Percentiles rank a stretch among this genome's conserved stretches.
Conservation (phyloP, 2,888 invertebrate species). For the Antitype chi region DNA sequence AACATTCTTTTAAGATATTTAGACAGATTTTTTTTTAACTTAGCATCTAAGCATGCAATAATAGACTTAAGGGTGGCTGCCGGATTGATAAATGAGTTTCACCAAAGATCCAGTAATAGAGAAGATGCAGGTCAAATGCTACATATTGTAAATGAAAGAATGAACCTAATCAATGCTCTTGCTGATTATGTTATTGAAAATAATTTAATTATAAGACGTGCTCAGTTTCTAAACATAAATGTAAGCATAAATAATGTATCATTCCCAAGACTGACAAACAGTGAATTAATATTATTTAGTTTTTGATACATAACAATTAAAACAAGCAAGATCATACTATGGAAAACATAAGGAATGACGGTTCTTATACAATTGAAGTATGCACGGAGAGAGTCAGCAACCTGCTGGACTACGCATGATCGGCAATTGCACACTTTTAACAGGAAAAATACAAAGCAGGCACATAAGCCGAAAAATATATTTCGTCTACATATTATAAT, state of each 20-base stretch:
- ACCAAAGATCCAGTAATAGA: neutral
- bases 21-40: neutral
- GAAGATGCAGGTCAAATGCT: neutral
- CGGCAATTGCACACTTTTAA: too few species aligned
- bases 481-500: neutral
- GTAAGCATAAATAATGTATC: neutral
- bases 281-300: too few species aligned
- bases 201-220: slow-evolving; percentile 5
- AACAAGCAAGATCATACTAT: too few species aligned
- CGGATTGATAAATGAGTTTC: neutral
- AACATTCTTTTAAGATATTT: neutral
- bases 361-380: too few species aligned
- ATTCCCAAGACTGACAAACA: too few species aligned
- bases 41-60: neutral
- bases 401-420: too few species aligned
- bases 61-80: neutral
- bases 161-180: neutral
- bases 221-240: slow-evolving; percentile 4
- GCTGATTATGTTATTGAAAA: neutral
- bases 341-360: too few species aligned
- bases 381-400: too few species aligned
- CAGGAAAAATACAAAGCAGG: too few species aligned
- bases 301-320: too few species aligned
- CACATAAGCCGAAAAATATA: too few species aligned
- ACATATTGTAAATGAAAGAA: neutral